Evolutionary conservation across 2,797 vertebrate species (phyloP).

Genomic region (Melanogrammus aeglefinus): DNA sequence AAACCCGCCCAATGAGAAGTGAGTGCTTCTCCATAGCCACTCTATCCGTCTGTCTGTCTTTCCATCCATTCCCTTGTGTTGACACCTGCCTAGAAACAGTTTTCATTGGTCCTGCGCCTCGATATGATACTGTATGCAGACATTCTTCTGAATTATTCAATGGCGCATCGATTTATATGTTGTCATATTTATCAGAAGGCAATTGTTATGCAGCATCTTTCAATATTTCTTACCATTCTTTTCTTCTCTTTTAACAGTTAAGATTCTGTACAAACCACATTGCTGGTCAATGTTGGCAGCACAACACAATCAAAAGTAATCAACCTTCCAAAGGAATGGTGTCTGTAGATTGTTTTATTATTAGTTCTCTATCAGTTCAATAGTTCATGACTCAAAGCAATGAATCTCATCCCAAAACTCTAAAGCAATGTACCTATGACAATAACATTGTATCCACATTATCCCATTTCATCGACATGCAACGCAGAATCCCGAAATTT

Average conservation of each 20-base stretch:
- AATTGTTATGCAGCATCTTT: background rate
- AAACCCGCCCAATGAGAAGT: background rate
- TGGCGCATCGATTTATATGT: background rate
- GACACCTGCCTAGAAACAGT: background rate
- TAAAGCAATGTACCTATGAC: background rate
- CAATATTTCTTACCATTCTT: background rate
- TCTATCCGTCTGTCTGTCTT: background rate
- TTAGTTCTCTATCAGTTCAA: too few relatives aligned
- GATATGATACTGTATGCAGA: background rate
- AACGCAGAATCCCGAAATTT: background rate
- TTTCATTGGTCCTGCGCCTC: background rate
- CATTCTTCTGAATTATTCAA: background rate
- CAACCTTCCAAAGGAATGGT: too few relatives aligned
- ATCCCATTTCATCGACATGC: background rate
- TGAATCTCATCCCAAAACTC: background rate
- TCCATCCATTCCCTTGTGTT: background rate
- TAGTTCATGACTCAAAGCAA: too few relatives aligned
- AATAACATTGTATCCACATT: background rate
- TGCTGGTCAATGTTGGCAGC: too few relatives aligned
- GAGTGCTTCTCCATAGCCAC: background rate
- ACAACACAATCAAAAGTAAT: too few relatives aligned
- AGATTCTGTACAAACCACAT: too few relatives aligned
- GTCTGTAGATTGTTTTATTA: too few relatives aligned
- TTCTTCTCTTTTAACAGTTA: too few relatives aligned
- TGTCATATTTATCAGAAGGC: background rate